Percentiles rank a stretch among this genome's conserved stretches.
Evolutionary conservation across 1,140 invertebrate genomes (phyloP).

Genomic region (Planococcus citri): DNA sequence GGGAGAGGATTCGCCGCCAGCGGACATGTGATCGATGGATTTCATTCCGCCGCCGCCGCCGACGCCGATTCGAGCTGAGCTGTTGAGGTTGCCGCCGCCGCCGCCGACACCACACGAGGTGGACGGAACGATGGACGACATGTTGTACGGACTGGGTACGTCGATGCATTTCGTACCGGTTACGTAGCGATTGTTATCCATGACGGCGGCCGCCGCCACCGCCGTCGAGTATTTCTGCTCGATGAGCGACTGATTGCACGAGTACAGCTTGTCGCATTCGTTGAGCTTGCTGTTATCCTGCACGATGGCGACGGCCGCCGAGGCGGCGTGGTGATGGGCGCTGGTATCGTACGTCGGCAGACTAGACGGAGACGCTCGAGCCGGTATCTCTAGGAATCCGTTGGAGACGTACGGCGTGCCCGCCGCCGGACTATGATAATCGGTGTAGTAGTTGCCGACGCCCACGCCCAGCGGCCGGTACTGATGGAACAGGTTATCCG

Average conservation of each 20-base stretch:
- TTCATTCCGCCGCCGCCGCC: too few species aligned
- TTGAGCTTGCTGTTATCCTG: constrained; percentile 32
- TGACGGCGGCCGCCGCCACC: constrained; percentile 41
- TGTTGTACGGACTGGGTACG: constrained; percentile 32
- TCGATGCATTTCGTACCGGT: constrained; percentile 32
- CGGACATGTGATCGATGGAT: constrained; percentile 23
- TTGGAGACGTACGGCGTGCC: constrained; percentile 54
- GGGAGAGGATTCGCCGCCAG: constrained; percentile 30
- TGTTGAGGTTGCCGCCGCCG: too few species aligned
- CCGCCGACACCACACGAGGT: constrained; percentile 27
- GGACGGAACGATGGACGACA: constrained; percentile 23
- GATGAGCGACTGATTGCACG: constrained; percentile 31
- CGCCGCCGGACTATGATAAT: constrained; percentile 52
- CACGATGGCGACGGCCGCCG: constrained; percentile 39
- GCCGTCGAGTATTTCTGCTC: constrained; percentile 35
- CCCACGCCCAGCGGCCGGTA: constrained; percentile 47
- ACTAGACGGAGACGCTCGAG: constrained; percentile 35
- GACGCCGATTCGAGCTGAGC: too few species aligned
- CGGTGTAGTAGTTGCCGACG: constrained; percentile 61
- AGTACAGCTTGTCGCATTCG: constrained; percentile 46
- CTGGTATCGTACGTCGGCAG: constrained; percentile 40
- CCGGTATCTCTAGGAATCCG: constrained; percentile 57
- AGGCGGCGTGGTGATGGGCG: constrained; percentile 41
- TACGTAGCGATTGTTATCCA: constrained; percentile 37
- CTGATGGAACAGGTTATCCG: constrained; percentile 75